These are phyloP conservation scores for Patagioenas fasciata DNA, from an alignment of 2,113 vertebrate species.

Conservation along the genomic window DNA sequence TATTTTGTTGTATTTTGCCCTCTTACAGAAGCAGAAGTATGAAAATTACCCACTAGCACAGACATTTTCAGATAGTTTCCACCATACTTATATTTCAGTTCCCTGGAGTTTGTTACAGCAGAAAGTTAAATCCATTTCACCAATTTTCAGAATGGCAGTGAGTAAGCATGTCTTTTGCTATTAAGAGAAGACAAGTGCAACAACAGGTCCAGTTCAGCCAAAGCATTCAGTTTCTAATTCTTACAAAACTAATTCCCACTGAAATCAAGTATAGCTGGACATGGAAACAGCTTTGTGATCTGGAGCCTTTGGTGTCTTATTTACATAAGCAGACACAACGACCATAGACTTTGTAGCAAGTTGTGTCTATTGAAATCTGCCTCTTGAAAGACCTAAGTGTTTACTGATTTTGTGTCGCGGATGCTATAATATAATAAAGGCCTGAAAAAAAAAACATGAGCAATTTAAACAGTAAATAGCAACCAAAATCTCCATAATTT, in stretches of 20 bases:
- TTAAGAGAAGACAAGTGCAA: not conserved
- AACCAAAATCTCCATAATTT: not conserved
- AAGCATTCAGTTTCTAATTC: not conserved
- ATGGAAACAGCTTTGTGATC: not conserved
- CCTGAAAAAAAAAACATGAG: not conserved
- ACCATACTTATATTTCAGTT: not conserved
- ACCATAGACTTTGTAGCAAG: not conserved
- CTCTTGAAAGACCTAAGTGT: not conserved
- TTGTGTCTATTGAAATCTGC: not conserved
- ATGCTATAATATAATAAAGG: not conserved
- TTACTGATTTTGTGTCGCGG: not conserved
- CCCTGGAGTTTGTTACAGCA: not conserved
- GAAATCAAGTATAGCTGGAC: not conserved
- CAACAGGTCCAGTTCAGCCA: not conserved
- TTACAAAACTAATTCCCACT: not conserved
- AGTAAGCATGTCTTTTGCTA: not conserved
- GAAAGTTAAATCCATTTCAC: not conserved
- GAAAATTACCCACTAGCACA: slow-evolving; percentile 17
- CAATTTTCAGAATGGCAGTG: not conserved
- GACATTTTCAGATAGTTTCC: not conserved
- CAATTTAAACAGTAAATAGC: not conserved
- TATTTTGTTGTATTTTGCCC: not conserved
- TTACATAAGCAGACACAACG: not conserved
- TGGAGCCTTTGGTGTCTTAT: not conserved
- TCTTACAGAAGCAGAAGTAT: slow-evolving; percentile 17